Conservation (phyloP, 2,797 vertebrate species). For the Nasua narica region DNA sequence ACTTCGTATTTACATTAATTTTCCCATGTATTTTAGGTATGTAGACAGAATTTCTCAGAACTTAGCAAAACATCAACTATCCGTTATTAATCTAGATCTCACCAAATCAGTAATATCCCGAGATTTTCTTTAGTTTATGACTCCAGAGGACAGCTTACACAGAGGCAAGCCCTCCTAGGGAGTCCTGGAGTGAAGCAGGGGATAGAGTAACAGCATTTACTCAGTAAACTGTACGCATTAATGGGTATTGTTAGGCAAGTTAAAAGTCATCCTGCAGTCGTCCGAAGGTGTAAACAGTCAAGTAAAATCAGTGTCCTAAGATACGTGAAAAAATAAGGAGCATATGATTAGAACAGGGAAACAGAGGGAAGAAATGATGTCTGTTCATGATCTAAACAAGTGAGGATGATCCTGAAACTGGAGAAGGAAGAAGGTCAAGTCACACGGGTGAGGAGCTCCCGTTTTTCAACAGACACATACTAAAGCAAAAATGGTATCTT, state of each 20-base stretch:
- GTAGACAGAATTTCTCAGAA: background rate
- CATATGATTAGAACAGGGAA: background rate
- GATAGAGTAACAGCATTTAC: background rate
- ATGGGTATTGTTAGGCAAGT: background rate
- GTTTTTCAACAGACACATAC: background rate
- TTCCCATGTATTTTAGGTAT: background rate
- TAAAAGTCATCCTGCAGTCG: background rate
- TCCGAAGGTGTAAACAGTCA: background rate
- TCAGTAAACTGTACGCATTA: background rate
- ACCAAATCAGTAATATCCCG: background rate
- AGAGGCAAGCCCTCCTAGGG: background rate
- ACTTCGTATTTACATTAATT: background rate
- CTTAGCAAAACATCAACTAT: background rate
- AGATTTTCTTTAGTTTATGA: background rate
- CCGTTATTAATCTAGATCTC: background rate
- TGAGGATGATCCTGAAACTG: background rate
- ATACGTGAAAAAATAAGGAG: background rate
- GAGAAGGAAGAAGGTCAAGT: rapidly evolving
- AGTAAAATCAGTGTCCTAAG: background rate
- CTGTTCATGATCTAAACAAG: background rate
- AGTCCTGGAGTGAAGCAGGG: rapidly evolving
- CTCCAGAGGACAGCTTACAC: background rate
- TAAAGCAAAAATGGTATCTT: background rate
- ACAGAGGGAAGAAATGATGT: background rate
- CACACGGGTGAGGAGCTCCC: rapidly evolving